Evolutionary conservation across 2,797 vertebrate species (phyloP), one percentile per base, ranked within the genome.

Genomic region (Parotocinclus haroldoi): DNA sequence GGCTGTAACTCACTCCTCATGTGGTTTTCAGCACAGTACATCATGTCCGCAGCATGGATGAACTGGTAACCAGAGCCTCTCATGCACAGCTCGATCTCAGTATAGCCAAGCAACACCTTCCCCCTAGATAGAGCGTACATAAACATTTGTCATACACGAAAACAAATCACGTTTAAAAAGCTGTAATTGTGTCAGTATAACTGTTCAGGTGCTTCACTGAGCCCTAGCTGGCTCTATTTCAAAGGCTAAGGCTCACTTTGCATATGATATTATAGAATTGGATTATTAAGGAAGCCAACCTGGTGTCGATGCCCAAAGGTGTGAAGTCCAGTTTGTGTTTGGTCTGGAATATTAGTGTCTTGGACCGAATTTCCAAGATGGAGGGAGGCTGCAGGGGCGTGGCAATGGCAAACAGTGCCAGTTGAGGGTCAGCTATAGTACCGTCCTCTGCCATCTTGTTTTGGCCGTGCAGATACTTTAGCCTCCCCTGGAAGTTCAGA

Each of bases 291-390:
- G 17, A 42, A 9, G 52, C 63, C 68, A 93, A 27, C 92, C 87
- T 74, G 58, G 86, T 71, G 71, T 93, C 91, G 18, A 92, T 86
- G 72, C 86, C 87, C 51, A 76, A 1, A 0, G 92, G 91, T 0
- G 90, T 89, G 76, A 94, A 94, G 82, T 94, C 92, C 81, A 94
- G 80, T 79, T 91, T 92, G 86, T 94, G 90, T 68, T 95, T 94
- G 63, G 88, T 89, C 83, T 93, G 90, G 80, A 94, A 94, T 38
- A 93, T 66, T 16, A 92, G 76, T 0, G 71, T 90, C 83, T 93
- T 90, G 58, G 84, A 86, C 10, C 66, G 78, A 72, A 94, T 91
- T 83, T 94, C 89, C 79, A 92, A 71, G 74, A 93, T 91, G 61
- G 92, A 87, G 7, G 91, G 84, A 0, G 87, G 79, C 80, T 92